Percentiles rank a stretch among this genome's conserved stretches.
phyloP scores from a whole-genome alignment of 1,140 invertebrate species.

The Listronotus oregonensis region DNA sequence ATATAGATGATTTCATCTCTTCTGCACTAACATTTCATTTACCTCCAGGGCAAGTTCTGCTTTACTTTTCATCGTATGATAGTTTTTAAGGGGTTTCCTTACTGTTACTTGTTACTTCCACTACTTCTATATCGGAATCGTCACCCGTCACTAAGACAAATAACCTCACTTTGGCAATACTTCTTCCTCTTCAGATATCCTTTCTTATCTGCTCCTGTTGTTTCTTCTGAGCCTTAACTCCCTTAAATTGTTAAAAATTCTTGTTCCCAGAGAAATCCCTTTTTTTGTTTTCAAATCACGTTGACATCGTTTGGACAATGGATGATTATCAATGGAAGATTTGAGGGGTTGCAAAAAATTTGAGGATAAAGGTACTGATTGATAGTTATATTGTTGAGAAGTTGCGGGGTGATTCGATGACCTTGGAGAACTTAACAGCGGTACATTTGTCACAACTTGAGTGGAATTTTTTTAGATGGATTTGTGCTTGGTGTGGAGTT shows the following conservation, averaged over 20 bases:
- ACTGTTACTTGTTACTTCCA: background rate
- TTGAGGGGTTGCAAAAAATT: constrained; percentile 15
- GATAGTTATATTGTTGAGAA: constrained; percentile 23
- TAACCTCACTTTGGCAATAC: constrained; percentile 3
- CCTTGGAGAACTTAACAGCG: background rate
- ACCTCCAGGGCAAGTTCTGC: background rate
- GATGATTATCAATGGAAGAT: background rate
- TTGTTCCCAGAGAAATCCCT: constrained; percentile 1
- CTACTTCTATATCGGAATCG: constrained; percentile 19
- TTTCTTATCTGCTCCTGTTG: constrained; percentile 13
- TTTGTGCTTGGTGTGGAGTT: background rate
- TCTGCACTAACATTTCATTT: constrained; percentile 1
- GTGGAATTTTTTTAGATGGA: background rate
- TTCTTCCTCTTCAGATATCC: constrained; percentile 1
- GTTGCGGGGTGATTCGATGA: background rate
- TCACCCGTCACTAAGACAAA: constrained; percentile 23
- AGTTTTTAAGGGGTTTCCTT: background rate
- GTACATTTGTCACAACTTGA: constrained; percentile 1
- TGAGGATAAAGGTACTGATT: constrained; percentile 20
- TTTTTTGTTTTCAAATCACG: constrained; percentile 3
- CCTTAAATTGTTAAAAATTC: constrained; percentile 11
- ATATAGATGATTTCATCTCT: constrained; percentile 46
- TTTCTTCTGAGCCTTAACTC: constrained; percentile 2
- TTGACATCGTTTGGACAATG: constrained; percentile 4
- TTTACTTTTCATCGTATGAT: background rate